Conservation (phyloP, 2,113 vertebrate genomes). For the Rana temporaria region DNA sequence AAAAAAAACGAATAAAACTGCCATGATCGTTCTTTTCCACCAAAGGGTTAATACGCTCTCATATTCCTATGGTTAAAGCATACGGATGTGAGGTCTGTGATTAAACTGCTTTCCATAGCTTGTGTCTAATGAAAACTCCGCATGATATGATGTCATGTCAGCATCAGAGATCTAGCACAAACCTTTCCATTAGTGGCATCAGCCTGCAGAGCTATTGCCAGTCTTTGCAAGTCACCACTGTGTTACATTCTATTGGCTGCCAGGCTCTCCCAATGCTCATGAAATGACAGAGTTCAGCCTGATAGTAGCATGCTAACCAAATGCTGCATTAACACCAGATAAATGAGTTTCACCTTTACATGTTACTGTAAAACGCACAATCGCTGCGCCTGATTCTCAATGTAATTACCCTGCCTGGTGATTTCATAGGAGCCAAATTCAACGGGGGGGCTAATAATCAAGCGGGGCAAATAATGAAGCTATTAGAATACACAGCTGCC, state of each 20-base stretch:
- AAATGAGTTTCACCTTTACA: conserved; percentile 15
- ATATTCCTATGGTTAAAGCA: not conserved
- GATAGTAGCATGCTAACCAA: conserved; percentile 25
- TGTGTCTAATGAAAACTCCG: conserved; percentile 26
- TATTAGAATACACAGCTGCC: no score
- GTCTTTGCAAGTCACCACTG: conserved; percentile 48
- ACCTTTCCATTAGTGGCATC: conserved; percentile 52
- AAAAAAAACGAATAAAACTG: no score
- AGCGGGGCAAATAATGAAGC: no score
- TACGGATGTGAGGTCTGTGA: not conserved
- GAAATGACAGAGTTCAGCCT: conserved; percentile 45
- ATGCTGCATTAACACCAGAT: conserved; percentile 42
- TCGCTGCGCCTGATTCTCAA: not conserved
- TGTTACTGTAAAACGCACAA: conserved; percentile 12
- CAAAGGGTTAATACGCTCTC: not conserved
- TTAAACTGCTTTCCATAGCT: conserved; percentile 18
- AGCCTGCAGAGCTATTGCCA: conserved; percentile 48
- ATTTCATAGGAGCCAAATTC: no score
- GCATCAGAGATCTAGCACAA: conserved; percentile 28
- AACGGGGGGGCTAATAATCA: no score
- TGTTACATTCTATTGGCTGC: conserved; percentile 39
- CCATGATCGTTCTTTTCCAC: not conserved
- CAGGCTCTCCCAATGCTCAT: not conserved
- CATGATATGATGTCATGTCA: conserved; percentile 37
- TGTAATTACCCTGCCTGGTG: conserved; percentile 4